Conservation (phyloP, 2,113 vertebrate species). For the Corynorhinus townsendii region DNA sequence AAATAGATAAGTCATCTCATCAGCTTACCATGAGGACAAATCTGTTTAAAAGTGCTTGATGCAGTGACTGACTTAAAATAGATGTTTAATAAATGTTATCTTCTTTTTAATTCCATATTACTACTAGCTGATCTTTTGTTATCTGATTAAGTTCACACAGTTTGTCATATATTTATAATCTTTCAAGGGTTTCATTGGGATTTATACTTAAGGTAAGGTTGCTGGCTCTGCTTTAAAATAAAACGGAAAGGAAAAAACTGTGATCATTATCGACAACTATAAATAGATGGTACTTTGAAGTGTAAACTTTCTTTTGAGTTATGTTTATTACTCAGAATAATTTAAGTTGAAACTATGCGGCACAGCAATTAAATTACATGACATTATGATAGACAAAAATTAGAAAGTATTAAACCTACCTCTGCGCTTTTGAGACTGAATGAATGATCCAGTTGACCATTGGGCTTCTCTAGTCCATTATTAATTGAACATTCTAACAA, state of each 20-base stretch:
- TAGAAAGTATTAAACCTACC: background rate
- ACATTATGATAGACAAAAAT: background rate
- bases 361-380: background rate
- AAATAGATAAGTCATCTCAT: background rate
- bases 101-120: background rate
- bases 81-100: background rate
- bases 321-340: background rate
- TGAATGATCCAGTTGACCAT: background rate
- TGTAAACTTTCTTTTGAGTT: background rate
- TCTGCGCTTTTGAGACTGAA: background rate
- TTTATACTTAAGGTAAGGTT: background rate
- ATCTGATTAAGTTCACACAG: background rate
- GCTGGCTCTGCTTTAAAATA: background rate
- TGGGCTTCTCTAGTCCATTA: background rate
- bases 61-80: background rate
- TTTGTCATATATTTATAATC: background rate
- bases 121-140: background rate
- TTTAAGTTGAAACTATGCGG: background rate
- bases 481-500: background rate
- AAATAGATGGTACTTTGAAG: background rate
- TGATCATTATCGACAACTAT: background rate
- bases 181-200: background rate
- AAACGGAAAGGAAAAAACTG: constrained; percentile 1
- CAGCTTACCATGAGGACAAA: background rate
- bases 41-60: background rate